Evolutionary conservation across 1,140 invertebrate genomes (phyloP).

Genomic region (Penaeus indicus): DNA sequence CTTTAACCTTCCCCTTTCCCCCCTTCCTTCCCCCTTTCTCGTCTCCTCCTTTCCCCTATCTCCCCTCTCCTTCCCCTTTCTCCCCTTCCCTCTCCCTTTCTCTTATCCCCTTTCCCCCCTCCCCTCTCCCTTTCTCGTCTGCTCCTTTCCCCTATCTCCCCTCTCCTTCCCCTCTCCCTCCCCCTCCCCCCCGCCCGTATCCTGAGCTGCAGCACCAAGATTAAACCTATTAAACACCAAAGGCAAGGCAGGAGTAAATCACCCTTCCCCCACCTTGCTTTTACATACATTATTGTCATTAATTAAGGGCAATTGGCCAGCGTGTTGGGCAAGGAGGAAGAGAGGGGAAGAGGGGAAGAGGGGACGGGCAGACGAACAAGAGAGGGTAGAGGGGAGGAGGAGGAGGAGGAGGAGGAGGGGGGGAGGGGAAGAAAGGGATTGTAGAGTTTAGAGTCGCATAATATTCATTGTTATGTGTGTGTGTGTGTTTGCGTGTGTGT

Average conservation of each 20-base stretch:
- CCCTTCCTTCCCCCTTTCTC: not conserved
- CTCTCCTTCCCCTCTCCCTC: not conserved
- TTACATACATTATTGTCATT: too few species aligned
- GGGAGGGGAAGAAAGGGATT: not conserved
- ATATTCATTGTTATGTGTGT: too few species aligned
- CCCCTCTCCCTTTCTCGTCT: not conserved
- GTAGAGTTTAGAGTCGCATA: too few species aligned
- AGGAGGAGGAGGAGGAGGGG: not conserved
- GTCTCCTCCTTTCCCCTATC: not conserved
- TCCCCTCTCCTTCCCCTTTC: not conserved
- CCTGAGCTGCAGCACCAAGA: not conserved
- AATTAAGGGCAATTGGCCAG: not conserved
- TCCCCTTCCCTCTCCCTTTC: not conserved
- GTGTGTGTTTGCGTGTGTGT: too few species aligned
- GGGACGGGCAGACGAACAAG: not conserved
- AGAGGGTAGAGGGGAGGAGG: too few species aligned
- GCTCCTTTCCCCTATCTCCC: not conserved
- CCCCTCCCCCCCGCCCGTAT: not conserved
- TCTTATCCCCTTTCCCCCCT: not conserved
- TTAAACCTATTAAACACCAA: too few species aligned
- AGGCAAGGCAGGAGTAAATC: too few species aligned
- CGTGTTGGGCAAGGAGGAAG: conserved; percentile 22
- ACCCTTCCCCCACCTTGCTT: too few species aligned
- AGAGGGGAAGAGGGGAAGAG: conserved; percentile 20
- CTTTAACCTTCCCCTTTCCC: not conserved